phyloP scores from a whole-genome alignment of 2,113 vertebrate species.

The Saccopteryx leptura region DNA sequence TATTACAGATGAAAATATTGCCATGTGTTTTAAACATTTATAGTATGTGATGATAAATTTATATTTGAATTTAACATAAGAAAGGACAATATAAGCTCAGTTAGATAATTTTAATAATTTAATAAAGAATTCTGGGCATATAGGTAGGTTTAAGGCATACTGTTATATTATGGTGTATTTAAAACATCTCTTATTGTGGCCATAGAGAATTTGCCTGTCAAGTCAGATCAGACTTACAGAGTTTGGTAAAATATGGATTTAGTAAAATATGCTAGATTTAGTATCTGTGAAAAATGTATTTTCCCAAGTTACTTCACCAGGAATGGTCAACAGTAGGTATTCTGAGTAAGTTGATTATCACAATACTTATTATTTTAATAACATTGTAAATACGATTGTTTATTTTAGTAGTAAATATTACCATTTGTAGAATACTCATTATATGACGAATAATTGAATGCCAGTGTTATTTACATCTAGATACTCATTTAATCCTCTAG shows the following conservation, averaged over 20 bases:
- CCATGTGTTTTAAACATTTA: neutral
- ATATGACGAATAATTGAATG: neutral
- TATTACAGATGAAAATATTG: conserved; percentile 11
- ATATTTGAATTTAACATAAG: conserved; percentile 36
- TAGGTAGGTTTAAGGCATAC: neutral
- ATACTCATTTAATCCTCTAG: conserved; percentile 10
- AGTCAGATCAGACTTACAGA: neutral
- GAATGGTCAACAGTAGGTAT: neutral
- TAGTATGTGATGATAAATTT: neutral
- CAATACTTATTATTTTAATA: neutral
- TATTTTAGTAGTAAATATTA: neutral
- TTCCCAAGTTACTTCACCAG: neutral
- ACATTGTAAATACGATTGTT: neutral
- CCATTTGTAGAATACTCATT: neutral
- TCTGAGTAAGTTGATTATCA: neutral
- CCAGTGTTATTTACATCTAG: neutral
- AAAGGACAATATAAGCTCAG: conserved; percentile 6
- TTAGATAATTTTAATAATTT: conserved; percentile 8
- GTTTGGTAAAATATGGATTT: neutral
- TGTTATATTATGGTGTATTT: conserved; percentile 51
- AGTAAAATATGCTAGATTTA: neutral
- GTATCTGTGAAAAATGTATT: neutral
- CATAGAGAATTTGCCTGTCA: neutral
- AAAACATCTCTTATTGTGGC: neutral
- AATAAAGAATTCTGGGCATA: neutral